phyloP scores from a whole-genome alignment of 2,797 vertebrate species.

The Hemitrygon akajei region DNA sequence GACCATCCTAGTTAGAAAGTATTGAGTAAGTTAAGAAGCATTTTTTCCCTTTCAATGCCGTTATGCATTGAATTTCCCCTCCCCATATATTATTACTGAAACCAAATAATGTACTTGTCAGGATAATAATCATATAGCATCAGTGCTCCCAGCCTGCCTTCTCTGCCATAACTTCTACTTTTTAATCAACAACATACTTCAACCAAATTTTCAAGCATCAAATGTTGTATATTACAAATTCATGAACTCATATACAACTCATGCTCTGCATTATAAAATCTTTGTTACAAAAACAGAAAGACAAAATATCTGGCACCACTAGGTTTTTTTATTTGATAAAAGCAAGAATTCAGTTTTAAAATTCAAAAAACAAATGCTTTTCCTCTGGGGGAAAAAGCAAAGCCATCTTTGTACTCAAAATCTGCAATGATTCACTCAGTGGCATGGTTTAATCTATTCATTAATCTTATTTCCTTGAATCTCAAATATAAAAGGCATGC shows the following conservation, averaged over 20 bases:
- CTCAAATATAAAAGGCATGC: not conserved
- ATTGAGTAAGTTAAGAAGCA: not conserved
- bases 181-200: not conserved
- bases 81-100: not conserved
- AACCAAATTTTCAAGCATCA: not conserved
- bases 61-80: not conserved
- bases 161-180: not conserved
- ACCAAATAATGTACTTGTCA: not conserved
- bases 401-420: not conserved
- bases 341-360: not conserved
- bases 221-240: not conserved
- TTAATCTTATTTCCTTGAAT: too few relatives aligned
- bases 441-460: not conserved
- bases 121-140: not conserved
- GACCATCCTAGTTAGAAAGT: conserved; percentile 70
- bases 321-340: not conserved
- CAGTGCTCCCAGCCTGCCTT: not conserved
- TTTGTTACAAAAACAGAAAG: not conserved
- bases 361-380: not conserved
- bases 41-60: not conserved
- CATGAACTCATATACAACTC: not conserved
- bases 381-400: not conserved
- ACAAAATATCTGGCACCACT: not conserved
- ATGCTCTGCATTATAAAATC: not conserved
- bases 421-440: not conserved